A percentile compares a stretch with the other conserved stretches of the same genome.
Conservation (phyloP, 2,113 vertebrate species). For the Romanogobio albipinnatus region DNA sequence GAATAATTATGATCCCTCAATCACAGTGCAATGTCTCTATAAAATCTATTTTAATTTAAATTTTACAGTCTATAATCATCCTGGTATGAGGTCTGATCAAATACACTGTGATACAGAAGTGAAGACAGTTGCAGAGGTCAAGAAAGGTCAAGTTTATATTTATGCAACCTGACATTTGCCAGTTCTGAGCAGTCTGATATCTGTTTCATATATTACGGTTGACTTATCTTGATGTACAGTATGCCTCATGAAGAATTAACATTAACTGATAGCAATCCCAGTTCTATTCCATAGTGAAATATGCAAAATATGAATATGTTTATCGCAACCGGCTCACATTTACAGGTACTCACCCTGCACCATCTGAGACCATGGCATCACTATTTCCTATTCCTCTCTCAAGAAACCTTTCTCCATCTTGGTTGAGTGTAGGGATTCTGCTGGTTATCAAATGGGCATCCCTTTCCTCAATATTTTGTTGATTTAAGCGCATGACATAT, state of each 20-base stretch:
- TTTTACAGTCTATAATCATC: constrained; percentile 36
- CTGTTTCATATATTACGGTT: constrained; percentile 8
- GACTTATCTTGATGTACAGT: not conserved
- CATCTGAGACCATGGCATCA: too few species aligned
- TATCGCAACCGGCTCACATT: too few species aligned
- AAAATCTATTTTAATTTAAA: constrained; percentile 12
- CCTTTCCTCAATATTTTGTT: too few species aligned
- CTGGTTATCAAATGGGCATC: too few species aligned
- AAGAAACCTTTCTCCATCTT: too few species aligned
- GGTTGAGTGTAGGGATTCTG: too few species aligned
- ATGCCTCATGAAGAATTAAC: not conserved
- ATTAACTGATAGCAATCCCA: not conserved
- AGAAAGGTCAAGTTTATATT: constrained; percentile 34
- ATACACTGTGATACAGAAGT: constrained; percentile 15
- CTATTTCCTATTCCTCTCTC: too few species aligned
- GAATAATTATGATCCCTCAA: not conserved
- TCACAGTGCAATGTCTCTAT: not conserved
- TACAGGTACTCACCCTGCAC: too few species aligned
- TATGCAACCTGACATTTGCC: not conserved
- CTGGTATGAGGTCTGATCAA: not conserved
- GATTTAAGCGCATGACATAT: too few species aligned
- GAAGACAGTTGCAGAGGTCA: constrained; percentile 15
- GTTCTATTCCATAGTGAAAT: not conserved
- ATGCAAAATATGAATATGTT: too few species aligned
- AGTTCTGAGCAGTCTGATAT: constrained; percentile 11